Conservation (phyloP, 2,888 invertebrate genomes). For the Noctua comes region DNA sequence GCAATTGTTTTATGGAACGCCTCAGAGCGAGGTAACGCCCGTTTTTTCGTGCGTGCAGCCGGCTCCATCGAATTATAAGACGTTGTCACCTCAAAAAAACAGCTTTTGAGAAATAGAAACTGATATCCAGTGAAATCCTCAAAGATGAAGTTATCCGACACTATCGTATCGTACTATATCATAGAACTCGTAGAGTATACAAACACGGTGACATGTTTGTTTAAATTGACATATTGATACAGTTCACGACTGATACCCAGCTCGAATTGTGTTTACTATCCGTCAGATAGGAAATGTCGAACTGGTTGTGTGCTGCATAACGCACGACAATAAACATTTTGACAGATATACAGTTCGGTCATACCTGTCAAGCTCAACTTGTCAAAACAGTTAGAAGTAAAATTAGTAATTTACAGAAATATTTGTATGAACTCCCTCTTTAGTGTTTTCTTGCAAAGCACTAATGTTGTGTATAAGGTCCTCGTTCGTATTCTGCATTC, state of each 20-base stretch:
- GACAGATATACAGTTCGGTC: not conserved
- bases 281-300: slow-evolving; percentile 22
- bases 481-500: not conserved
- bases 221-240: slow-evolving; percentile 67
- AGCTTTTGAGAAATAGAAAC: slow-evolving; percentile 30
- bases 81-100: too few relatives aligned
- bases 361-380: not conserved
- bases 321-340: slow-evolving; percentile 24
- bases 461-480: not conserved
- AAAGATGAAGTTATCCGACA: slow-evolving; percentile 53
- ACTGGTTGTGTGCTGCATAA: slow-evolving; percentile 1
- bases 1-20: too few relatives aligned
- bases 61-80: too few relatives aligned
- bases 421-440: not conserved
- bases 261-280: slow-evolving; percentile 46
- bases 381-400: not conserved
- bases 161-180: slow-evolving; percentile 18
- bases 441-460: not conserved
- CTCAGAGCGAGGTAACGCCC: too few relatives aligned
- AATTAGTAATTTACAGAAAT: not conserved
- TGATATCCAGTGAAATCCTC: slow-evolving; percentile 27
- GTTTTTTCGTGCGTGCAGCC: too few relatives aligned
- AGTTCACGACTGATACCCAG: slow-evolving; percentile 54
- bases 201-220: slow-evolving; percentile 67
- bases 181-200: slow-evolving; percentile 18